These are phyloP conservation scores for Limosa lapponica DNA, from an alignment of 2,797 vertebrate genomes.

Conservation along the genomic window DNA sequence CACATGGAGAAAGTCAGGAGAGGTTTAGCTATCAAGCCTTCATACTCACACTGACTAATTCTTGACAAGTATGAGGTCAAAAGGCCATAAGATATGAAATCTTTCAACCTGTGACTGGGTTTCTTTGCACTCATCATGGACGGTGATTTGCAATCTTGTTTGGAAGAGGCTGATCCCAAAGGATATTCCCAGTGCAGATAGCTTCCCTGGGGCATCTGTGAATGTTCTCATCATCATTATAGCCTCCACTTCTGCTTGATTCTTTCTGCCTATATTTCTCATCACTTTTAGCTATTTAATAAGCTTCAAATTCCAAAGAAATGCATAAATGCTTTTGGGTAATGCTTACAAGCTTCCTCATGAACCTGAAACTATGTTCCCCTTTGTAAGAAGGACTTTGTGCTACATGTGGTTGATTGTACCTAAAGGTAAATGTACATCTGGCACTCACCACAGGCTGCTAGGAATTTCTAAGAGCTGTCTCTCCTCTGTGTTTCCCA, in stretches of 20 bases:
- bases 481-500: not conserved
- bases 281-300: not conserved
- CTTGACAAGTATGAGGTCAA: not conserved
- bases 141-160: not conserved
- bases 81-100: not conserved
- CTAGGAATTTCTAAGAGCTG: not conserved
- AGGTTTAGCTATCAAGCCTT: not conserved
- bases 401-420: not conserved
- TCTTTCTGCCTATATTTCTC: not conserved
- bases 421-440: not conserved
- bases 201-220: not conserved
- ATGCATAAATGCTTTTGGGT: not conserved
- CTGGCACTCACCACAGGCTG: not conserved
- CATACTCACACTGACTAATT: not conserved
- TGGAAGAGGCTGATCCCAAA: not conserved
- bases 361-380: not conserved
- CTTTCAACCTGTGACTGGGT: not conserved
- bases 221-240: not conserved
- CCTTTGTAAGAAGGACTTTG: not conserved
- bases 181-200: not conserved
- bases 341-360: not conserved
- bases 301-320: not conserved
- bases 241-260: not conserved
- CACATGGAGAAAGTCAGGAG: rapidly evolving
- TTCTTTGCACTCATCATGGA: not conserved